Base-by-base conservation (phyloP, 1,140 invertebrate species). In the Microplitis demolitor region DNA sequence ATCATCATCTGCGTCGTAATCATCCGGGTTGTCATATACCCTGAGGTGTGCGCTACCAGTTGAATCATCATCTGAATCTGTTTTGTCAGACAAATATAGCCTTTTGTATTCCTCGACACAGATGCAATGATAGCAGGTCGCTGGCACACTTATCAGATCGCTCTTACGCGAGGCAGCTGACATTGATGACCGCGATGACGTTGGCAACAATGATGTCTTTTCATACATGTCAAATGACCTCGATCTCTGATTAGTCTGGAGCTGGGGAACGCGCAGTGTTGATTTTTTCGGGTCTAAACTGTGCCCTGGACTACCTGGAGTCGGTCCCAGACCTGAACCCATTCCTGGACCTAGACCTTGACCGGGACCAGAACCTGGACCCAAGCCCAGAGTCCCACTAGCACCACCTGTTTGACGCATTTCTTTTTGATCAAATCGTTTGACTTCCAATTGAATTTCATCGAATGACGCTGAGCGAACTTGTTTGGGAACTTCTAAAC, bases 401-500 rank as follows among this genome's bases (percentile, higher is more conserved):
- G 39, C 6, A 9, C 39, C 39, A 45, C 39, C 6, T 45, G 39
- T 45, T 11, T 45, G 39, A 11, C 39, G 39, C 39, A 67, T 31
- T 71, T 61, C 31, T 37, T n/a, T 50, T 56, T 72, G 66, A 16
- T 75, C 74, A 8, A 82, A 82, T 11, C 92, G 90, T 76, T 92
- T 92, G 33, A 92, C 90, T 77, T 94, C 93, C 78, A 95, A 82
- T 81, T 95, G 93, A 81, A 95, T 95, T 87, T 96, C 94, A 87
- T 96, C 94, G 87, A 95, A 96, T 67, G 94, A 95, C 51, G 94
- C 94, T 53, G 93, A 95, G 68, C 86, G 84, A 77, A 95, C 92
- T 89, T 95, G 94, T 82, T 95, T 95, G 50, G 94, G 94, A 70
- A 95, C 94, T 84, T 95, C 94, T 71, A 96, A 90, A 83, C 94